Evolutionary conservation across 2,888 invertebrate genomes (phyloP).

Genomic region (Tortrix viridana): DNA sequence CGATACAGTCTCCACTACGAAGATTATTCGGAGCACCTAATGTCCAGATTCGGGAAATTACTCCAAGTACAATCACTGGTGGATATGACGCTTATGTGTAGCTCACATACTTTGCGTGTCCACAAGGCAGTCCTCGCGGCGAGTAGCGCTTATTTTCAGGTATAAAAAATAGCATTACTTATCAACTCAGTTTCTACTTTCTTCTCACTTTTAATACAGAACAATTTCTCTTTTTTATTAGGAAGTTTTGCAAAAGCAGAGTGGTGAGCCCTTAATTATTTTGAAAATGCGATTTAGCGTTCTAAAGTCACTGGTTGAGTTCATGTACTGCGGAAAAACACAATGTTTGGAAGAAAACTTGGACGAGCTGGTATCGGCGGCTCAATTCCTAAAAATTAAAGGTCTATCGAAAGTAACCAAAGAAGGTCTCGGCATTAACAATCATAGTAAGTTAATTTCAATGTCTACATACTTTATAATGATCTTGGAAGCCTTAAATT

Average conservation of each 20-base stretch:
- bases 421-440: slow-evolving; percentile 76
- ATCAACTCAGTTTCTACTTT: not conserved
- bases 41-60: slow-evolving; percentile 87
- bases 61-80: slow-evolving; percentile 89
- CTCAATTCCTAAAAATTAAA: slow-evolving; percentile 88
- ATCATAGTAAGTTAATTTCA: slow-evolving; percentile 63
- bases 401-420: slow-evolving; percentile 84
- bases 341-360: slow-evolving; percentile 87
- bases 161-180: slow-evolving; percentile 56
- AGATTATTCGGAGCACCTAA: slow-evolving; percentile 87
- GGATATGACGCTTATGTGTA: slow-evolving; percentile 90
- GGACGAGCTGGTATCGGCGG: slow-evolving; percentile 87
- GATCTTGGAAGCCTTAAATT: too few species aligned
- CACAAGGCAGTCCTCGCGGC: slow-evolving; percentile 90
- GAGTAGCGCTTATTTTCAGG: slow-evolving; percentile 89
- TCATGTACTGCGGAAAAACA: slow-evolving; percentile 91
- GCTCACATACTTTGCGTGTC: slow-evolving; percentile 89
- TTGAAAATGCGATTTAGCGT: slow-evolving; percentile 89
- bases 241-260: slow-evolving; percentile 85
- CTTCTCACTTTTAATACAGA: too few species aligned
- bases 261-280: slow-evolving; percentile 84
- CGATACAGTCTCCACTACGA: slow-evolving; percentile 87
- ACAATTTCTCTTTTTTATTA: slow-evolving; percentile 45
- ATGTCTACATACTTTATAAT: too few species aligned
- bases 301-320: slow-evolving; percentile 88